Percentiles rank a stretch among this genome's conserved stretches.
phyloP scores from a whole-genome alignment of 92 coral and sea anemone species.

The Epizoanthus scotinus region DNA sequence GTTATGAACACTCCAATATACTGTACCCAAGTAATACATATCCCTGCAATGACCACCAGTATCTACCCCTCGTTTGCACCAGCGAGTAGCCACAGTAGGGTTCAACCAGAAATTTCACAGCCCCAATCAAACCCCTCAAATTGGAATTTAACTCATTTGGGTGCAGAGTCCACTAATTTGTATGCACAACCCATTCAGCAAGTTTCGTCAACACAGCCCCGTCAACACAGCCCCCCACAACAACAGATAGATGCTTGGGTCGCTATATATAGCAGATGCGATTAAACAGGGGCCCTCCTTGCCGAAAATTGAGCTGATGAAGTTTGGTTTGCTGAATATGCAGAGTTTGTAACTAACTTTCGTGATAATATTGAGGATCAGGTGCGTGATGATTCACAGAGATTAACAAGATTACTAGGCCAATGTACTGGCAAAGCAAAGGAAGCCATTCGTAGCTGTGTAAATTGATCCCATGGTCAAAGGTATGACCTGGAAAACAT shows the following conservation, averaged over 20 bases:
- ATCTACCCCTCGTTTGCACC: no score
- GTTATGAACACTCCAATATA: no score
- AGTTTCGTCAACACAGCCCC: no score
- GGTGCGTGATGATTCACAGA: constrained; percentile 67
- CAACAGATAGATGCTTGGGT: constrained; percentile 17
- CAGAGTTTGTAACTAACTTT: constrained; percentile 68
- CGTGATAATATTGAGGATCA: constrained; percentile 57
- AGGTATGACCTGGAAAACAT: constrained; percentile 48
- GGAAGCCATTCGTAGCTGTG: constrained; percentile 57
- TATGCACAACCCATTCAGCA: neutral
- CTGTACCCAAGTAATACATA: no score
- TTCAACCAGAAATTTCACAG: no score
- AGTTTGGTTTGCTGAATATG: constrained; percentile 65
- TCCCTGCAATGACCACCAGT: no score
- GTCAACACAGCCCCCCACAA: constrained; percentile 27
- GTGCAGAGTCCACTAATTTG: no score
- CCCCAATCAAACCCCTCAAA: no score
- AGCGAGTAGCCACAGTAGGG: no score
- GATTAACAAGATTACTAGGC: constrained; percentile 61
- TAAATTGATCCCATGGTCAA: constrained; percentile 43
- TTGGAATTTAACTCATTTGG: no score
- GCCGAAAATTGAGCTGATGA: constrained; percentile 61
- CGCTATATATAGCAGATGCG: constrained; percentile 44
- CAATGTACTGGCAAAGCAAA: constrained; percentile 65
- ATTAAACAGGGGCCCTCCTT: constrained; percentile 55